Conservation (phyloP, 2,113 vertebrate genomes). For the Tapirus terrestris region DNA sequence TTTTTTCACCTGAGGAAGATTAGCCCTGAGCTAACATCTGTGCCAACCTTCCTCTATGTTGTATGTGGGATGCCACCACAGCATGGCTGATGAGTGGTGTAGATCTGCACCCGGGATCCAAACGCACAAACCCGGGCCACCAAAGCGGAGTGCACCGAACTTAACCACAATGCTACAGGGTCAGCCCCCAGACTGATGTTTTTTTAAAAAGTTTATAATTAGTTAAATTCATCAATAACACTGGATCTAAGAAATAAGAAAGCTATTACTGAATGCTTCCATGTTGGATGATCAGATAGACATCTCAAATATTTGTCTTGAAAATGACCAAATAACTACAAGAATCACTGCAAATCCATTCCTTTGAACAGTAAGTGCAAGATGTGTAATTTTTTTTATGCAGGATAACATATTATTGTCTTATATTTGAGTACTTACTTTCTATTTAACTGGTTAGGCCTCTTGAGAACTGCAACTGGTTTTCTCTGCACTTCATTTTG, state of each 20-base stretch:
- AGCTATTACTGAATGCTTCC: background rate
- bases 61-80: too few relatives aligned
- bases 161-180: too few relatives aligned
- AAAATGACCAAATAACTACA: constrained; percentile 42
- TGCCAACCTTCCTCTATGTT: too few relatives aligned
- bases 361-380: background rate
- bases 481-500: constrained; percentile 89
- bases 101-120: too few relatives aligned
- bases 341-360: constrained; percentile 46
- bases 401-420: background rate
- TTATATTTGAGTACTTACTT: constrained; percentile 85
- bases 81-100: too few relatives aligned
- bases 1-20: too few relatives aligned
- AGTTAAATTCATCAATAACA: constrained; percentile 4
- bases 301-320: background rate
- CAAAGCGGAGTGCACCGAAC: too few relatives aligned
- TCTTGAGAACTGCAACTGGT: constrained; percentile 83
- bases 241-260: constrained; percentile 27
- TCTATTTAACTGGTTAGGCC: constrained; percentile 88
- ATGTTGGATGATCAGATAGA: background rate
- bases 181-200: background rate
- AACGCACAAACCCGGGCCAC: too few relatives aligned
- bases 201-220: constrained; percentile 12
- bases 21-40: too few relatives aligned
- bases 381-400: constrained; percentile 27